These are phyloP conservation scores for Leptodactylus fallax DNA, from an alignment of 2,797 vertebrate species.

Conservation along the genomic window DNA sequence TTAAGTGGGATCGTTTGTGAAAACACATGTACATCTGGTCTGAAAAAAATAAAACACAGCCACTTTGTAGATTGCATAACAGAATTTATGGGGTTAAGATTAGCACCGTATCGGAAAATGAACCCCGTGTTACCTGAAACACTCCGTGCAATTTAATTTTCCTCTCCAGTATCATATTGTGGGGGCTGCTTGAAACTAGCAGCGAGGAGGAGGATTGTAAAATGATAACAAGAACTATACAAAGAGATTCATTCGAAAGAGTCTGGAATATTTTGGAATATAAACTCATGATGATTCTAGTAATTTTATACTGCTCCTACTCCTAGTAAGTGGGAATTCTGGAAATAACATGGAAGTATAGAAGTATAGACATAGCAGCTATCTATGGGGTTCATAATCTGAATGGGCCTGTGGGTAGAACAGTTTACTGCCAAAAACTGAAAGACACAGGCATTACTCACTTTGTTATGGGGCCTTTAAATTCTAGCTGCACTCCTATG, in stretches of 20 bases:
- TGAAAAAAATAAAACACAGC: slow-evolving; percentile 63
- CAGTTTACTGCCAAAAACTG: neutral
- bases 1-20: slow-evolving; percentile 65
- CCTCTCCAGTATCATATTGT: slow-evolving; percentile 12
- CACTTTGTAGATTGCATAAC: slow-evolving; percentile 61
- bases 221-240: neutral
- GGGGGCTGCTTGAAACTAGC: neutral
- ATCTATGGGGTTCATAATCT: no score
- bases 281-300: neutral
- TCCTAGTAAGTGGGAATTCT: no score
- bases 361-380: no score
- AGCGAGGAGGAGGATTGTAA: neutral
- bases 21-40: slow-evolving; percentile 65
- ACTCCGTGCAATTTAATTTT: slow-evolving; percentile 10
- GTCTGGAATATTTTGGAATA: neutral
- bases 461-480: no score
- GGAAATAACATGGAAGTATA: neutral
- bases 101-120: slow-evolving; percentile 59
- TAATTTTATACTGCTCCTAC: no score
- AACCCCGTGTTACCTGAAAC: slow-evolving; percentile 52
- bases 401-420: neutral
- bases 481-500: no score
- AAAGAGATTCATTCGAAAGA: neutral
- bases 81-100: slow-evolving; percentile 62
- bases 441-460: no score